These are phyloP conservation scores for Intellagama lesueurii DNA, from an alignment of 2,797 vertebrate species.

Conservation along the genomic window DNA sequence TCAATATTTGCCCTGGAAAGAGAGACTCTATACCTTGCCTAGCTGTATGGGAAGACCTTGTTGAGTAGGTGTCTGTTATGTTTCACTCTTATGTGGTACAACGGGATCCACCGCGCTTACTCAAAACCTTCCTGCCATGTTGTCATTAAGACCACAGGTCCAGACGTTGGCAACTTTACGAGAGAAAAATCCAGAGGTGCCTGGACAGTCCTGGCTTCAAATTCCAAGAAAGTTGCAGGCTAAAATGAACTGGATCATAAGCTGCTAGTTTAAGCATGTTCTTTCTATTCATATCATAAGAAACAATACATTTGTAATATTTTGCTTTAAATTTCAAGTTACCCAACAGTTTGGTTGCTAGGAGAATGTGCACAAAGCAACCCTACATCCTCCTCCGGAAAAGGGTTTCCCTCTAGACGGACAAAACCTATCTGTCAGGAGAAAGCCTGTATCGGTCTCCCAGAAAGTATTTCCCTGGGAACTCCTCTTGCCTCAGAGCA, in stretches of 20 bases:
- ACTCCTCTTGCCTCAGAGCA: neutral
- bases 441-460: neutral
- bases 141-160: neutral
- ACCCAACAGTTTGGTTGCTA: neutral
- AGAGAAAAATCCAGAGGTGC: neutral
- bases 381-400: neutral
- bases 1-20: slow-evolving; percentile 8
- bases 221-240: neutral
- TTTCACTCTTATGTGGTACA: neutral
- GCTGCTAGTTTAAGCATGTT: neutral
- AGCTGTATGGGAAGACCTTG: neutral
- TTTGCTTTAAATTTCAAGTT: neutral
- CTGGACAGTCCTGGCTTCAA: neutral
- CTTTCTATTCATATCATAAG: neutral
- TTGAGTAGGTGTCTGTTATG: neutral
- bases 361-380: neutral
- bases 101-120: neutral
- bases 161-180: neutral
- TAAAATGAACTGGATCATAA: neutral
- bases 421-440: neutral
- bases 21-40: neutral
- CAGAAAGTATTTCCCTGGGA: neutral
- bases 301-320: neutral
- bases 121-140: neutral
- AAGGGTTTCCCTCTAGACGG: no score